Evolutionary conservation across 1,140 invertebrate genomes (phyloP), one percentile per base, ranked within the genome.

Genomic region (Metopolophium dirhodum): DNA sequence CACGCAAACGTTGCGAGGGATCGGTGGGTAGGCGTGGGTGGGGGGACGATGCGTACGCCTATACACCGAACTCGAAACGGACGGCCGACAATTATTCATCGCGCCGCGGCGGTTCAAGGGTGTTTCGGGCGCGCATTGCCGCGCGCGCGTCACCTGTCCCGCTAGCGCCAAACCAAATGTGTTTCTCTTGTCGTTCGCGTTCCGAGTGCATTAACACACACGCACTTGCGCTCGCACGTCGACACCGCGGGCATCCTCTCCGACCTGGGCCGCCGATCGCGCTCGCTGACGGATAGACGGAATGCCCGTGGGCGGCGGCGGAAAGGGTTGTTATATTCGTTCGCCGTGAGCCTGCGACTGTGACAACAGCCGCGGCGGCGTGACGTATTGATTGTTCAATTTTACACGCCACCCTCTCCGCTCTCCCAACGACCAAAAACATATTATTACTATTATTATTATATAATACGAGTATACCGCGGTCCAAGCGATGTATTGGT

Each of bases 81-180:
- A 92, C 35, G n/a, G 47, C 45, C 77, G 51, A 93, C 91, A 86
- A 93, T 93, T 93, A 93, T 93, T 93, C 91, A 93, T 93, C 82
- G 91, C 68, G 77, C 18, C 49, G 30, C 51, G 49, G 23, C 22
- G 87, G 61, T 77, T 35, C 54, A 54, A 49, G 18, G 18, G 87
- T 51, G 49, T 54, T 54, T 54, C 49, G 20, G 47, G 45, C 87
- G 22, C 47, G 14, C 18, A 30, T 61, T n/a, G 41, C 35, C 90
- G 45, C 57, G 37, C 30, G 35, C 47, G 26, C 90, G 61, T 91
- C 90, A 91, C 90, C 90, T 91, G 57, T 82, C 90, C 90, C 61
- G 8, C 90, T 9, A 6, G 8, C n/a, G 49, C n/a, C 45, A 37
- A 37, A 92, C 91, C 26, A 51, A 92, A 92, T 83, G 91, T 51